phyloP scores from a whole-genome alignment of 1,140 invertebrate genomes.

The Heliconius congener region DNA sequence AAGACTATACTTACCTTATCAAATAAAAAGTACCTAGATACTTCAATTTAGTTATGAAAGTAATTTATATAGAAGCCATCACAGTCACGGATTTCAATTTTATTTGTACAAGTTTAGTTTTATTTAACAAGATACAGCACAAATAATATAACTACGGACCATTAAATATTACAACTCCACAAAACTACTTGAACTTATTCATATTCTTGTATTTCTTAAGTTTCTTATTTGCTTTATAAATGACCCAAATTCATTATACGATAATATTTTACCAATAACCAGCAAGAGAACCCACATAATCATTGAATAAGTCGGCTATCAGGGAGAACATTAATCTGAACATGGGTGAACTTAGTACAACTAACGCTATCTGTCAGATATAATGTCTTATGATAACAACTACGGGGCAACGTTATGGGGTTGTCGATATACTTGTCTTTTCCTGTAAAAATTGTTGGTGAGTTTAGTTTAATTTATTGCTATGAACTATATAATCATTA shows the following conservation, averaged over 20 bases:
- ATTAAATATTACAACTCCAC: background rate
- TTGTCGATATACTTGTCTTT: background rate
- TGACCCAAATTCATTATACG: background rate
- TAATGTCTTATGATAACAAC: slow-evolving; percentile 43
- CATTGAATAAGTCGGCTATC: slow-evolving; percentile 34
- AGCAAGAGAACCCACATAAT: slow-evolving; percentile 20
- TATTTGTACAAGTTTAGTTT: background rate
- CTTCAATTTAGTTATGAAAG: background rate
- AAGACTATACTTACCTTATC: too few relatives aligned
- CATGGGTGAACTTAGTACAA: slow-evolving; percentile 38
- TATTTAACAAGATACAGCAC: background rate
- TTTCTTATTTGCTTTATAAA: slow-evolving; percentile 1
- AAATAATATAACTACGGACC: background rate
- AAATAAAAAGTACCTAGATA: too few relatives aligned
- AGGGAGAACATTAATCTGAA: slow-evolving; percentile 39
- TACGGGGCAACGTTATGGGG: slow-evolving; percentile 16
- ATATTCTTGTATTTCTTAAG: background rate
- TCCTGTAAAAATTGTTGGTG: slow-evolving; percentile 2
- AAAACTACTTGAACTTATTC: background rate
- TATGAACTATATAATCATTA: background rate
- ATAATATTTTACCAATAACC: slow-evolving; percentile 13
- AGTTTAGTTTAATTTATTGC: background rate
- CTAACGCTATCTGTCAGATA: slow-evolving; percentile 41
- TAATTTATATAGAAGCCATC: background rate
- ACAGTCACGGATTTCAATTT: background rate